Conservation (phyloP, 2,797 vertebrate species). For the Pterois miles region DNA sequence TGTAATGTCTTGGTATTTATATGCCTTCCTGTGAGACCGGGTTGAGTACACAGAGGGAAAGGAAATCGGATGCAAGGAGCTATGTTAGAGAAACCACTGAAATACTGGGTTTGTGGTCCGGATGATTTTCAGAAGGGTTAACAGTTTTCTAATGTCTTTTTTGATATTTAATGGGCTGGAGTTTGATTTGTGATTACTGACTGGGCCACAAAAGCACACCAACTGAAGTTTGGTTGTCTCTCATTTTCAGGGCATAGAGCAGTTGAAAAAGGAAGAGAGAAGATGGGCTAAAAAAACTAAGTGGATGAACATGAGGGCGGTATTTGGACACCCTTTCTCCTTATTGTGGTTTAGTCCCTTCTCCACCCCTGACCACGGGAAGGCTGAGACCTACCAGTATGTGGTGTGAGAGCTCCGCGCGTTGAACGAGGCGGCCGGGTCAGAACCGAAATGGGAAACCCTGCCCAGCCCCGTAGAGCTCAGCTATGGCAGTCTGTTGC, state of each 20-base stretch:
- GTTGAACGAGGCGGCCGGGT: conserved; percentile 48
- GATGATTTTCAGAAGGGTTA: not conserved
- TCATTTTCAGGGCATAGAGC: conserved; percentile 99
- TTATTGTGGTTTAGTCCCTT: conserved; percentile 99
- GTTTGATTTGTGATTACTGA: conserved; percentile 45
- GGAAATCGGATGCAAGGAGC: not conserved
- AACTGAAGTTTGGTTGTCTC: conserved; percentile 87
- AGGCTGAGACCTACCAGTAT: conserved; percentile 99
- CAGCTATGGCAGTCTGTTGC: conserved; percentile 25
- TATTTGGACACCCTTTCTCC: conserved; percentile 99
- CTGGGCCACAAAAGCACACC: conserved; percentile 41
- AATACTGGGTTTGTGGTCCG: not conserved
- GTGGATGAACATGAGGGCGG: conserved; percentile 99
- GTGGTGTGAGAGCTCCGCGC: conserved; percentile 91
- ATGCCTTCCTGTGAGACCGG: too few relatives aligned
- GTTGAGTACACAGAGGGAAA: not conserved
- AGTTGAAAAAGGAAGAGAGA: conserved; percentile 99
- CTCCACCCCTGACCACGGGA: conserved; percentile 97
- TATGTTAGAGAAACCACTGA: not conserved
- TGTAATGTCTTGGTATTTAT: too few relatives aligned
- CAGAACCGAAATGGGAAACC: conserved; percentile 42
- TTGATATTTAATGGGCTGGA: not conserved
- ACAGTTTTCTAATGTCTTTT: not conserved
- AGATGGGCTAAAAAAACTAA: conserved; percentile 99
- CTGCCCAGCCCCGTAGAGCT: conserved; percentile 18